phyloP scores from a whole-genome alignment of 2,797 vertebrate species.

The Hapalemur alaotrensis region DNA sequence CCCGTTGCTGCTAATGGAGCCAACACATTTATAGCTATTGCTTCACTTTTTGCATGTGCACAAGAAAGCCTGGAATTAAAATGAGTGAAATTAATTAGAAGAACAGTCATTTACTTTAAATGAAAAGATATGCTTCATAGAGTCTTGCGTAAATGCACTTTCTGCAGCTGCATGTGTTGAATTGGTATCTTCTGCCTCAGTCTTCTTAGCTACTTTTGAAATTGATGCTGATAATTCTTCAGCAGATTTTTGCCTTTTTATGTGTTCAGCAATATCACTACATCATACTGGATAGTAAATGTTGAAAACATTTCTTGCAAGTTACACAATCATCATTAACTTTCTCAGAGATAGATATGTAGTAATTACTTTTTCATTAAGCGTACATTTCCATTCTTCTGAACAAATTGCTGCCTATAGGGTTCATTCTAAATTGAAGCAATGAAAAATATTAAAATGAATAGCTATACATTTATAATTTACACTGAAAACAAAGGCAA shows the following conservation, averaged over 20 bases:
- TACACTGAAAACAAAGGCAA: neutral
- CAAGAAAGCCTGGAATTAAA: neutral
- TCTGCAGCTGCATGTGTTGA: neutral
- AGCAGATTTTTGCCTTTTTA: neutral
- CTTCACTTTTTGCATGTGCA: neutral
- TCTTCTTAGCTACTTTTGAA: neutral
- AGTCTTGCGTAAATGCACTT: neutral
- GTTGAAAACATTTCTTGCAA: neutral
- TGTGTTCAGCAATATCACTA: neutral
- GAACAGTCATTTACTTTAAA: neutral
- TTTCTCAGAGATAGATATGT: neutral
- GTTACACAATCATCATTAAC: neutral
- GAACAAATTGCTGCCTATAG: neutral
- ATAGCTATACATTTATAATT: neutral
- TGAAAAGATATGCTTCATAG: neutral
- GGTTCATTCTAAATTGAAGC: neutral
- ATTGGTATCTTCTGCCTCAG: neutral
- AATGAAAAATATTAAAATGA: neutral
- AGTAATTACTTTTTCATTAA: constrained; percentile 37
- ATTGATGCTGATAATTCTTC: neutral
- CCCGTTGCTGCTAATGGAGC: neutral
- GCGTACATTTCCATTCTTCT: neutral
- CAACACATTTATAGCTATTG: neutral
- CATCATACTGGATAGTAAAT: neutral
- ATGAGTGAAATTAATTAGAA: neutral